Evolutionary conservation across 1,140 invertebrate genomes (phyloP).

Genomic region (Myzus persicae): DNA sequence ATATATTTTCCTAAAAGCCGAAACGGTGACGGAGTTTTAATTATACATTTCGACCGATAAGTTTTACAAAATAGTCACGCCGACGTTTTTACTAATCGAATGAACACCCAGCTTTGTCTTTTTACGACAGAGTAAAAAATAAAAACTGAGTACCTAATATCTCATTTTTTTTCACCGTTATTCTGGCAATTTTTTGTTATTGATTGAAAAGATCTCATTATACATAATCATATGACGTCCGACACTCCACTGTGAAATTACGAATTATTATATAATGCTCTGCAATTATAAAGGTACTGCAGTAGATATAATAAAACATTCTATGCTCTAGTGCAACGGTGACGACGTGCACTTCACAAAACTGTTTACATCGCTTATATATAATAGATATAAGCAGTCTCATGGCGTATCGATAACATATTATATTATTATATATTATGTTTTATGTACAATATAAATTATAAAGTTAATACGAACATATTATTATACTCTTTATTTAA

Average conservation of each 20-base stretch:
- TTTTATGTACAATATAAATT: not conserved
- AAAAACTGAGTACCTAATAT: not conserved
- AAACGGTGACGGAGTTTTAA: constrained; percentile 40
- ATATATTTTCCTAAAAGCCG: constrained; percentile 34
- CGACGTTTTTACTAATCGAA: constrained; percentile 36
- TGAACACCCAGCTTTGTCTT: not conserved
- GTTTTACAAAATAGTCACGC: constrained; percentile 37
- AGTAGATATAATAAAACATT: not conserved
- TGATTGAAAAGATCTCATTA: not conserved
- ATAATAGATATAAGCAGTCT: not conserved
- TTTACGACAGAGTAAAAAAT: not conserved
- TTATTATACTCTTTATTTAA: constrained; percentile 2
- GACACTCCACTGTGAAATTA: not conserved
- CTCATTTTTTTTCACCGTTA: not conserved
- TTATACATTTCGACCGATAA: constrained; percentile 45
- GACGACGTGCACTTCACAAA: not conserved
- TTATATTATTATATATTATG: not conserved
- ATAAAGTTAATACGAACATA: not conserved
- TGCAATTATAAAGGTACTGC: not conserved
- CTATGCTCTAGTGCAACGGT: not conserved
- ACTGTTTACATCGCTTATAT: not conserved
- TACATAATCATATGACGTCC: not conserved
- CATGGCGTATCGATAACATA: not conserved
- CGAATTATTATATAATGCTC: not conserved
- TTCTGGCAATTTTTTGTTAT: not conserved